Base-by-base conservation (phyloP, 2,797 vertebrate species). In the Notolabrus celidotus region DNA sequence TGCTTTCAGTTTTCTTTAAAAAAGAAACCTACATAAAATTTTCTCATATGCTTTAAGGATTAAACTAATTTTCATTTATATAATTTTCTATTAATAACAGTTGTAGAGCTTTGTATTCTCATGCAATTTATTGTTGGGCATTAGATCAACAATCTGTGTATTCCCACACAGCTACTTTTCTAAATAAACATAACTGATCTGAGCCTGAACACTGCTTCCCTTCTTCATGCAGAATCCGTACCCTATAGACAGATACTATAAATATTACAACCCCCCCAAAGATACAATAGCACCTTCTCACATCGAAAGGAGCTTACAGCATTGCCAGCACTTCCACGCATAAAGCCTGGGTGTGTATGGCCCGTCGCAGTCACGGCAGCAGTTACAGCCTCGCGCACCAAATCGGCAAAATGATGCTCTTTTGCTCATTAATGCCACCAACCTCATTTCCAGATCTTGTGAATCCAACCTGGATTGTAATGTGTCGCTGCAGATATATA, bases 271-370 rank as follows among this genome's bases (percentile, higher is more conserved):
- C 67, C 52, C 34, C 34, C 25, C 17, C 22, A 47, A 55, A 62
- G 50, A 60, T 53, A 74, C 62, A 56, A 39, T 38, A 38, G 47
- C 72, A 72, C 38, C 47, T 50, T 66, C 57, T 58, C 14, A 7
- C n/a, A 52, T 43, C 25, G 41, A 33, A 42, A 60, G 31, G 15
- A 39, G 27, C 50, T 51, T 29, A 29, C 36, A 61, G 57, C 64
- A 39, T 10, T 22, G 22, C 27, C 53, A 54, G 67, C 66, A 51
- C 61, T 34, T 39, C 0, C 36, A 51, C 27, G 23, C 29, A 55
- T 4, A 41, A 15, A 43, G 22, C 5, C 49, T 77, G 82, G 80
- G 84, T 78, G 86, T 85, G 84, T 74, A 51, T 55, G 65, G 80
- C n/a, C 73, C 59, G 58, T 73, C 74, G 86, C 86, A 71, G 79